A percentile compares a stretch with the other conserved stretches of the same genome.
phyloP scores from a whole-genome alignment of 2,888 invertebrate species.

The Harmothoe impar region DNA sequence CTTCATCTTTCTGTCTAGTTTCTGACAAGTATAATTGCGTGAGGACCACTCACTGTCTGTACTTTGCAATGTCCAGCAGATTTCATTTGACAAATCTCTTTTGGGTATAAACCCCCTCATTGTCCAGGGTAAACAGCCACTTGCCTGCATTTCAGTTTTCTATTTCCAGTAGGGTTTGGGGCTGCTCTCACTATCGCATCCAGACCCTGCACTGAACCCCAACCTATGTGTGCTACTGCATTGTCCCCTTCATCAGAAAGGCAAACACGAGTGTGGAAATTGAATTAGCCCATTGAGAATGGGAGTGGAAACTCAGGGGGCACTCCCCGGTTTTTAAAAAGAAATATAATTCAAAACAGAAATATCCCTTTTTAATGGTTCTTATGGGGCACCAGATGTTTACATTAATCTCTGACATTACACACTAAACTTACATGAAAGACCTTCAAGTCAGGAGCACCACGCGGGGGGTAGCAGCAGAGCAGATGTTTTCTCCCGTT shows the following conservation, averaged over 20 bases:
- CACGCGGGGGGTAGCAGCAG: background rate
- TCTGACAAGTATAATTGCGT: no score
- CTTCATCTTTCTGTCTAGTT: no score
- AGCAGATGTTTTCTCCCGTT: slow-evolving; percentile 12
- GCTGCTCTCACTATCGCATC: background rate
- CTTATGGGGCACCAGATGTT: slow-evolving; percentile 1
- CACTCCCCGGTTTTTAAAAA: background rate
- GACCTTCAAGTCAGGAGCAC: background rate
- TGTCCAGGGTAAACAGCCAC: background rate
- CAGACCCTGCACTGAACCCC: background rate
- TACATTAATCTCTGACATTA: slow-evolving; percentile 22
- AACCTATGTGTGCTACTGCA: background rate
- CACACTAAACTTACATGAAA: background rate
- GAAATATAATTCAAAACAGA: background rate
- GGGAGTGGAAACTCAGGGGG: slow-evolving; percentile 3
- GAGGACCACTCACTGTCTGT: background rate
- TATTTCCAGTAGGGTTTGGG: background rate
- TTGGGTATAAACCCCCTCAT: background rate
- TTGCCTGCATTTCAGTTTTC: slow-evolving; percentile 2
- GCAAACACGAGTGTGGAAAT: slow-evolving; percentile 4
- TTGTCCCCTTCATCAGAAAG: background rate
- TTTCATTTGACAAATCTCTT: slow-evolving; percentile 3
- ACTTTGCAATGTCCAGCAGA: background rate
- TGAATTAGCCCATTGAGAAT: background rate
- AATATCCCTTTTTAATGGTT: background rate